A percentile compares a stretch with the other conserved stretches of the same genome.
Conservation (phyloP, 2,888 invertebrate genomes). For the Periphyllus acericola region DNA sequence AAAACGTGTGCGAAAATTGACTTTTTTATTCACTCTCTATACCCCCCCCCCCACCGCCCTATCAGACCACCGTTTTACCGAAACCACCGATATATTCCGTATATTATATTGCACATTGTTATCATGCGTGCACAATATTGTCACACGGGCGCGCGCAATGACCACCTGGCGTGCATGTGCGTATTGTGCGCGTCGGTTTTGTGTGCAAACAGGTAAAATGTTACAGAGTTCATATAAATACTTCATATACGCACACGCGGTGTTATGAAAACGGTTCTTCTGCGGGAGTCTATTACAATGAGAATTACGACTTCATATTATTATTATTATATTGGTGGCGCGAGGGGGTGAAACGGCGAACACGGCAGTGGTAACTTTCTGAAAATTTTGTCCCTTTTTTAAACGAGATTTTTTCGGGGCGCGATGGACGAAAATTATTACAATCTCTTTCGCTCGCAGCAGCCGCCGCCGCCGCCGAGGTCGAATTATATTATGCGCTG, state of each 20-base stretch:
- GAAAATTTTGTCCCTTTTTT: slow-evolving; percentile 1
- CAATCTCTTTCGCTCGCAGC: not conserved
- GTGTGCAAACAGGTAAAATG: slow-evolving; percentile 56
- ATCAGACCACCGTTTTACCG: not conserved
- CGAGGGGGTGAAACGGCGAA: slow-evolving; percentile 2
- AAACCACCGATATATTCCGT: slow-evolving; percentile 7
- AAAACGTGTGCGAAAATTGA: slow-evolving; percentile 36
- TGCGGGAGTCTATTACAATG: slow-evolving; percentile 46
- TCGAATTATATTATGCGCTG: slow-evolving; percentile 19
- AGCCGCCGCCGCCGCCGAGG: not conserved
- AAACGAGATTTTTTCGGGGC: not conserved
- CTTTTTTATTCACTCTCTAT: slow-evolving; percentile 11
- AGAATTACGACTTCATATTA: slow-evolving; percentile 29
- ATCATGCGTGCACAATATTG: not conserved
- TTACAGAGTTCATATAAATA: slow-evolving; percentile 13
- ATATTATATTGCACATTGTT: not conserved
- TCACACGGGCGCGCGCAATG: not conserved
- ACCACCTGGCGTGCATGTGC: slow-evolving; percentile 18
- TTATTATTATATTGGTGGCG: not conserved
- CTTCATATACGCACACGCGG: not conserved
- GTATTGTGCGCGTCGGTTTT: slow-evolving; percentile 39
- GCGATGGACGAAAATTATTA: not conserved
- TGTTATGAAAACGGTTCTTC: not conserved
- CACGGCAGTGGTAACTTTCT: not conserved
- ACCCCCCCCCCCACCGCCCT: not conserved